Percentiles rank a stretch among this genome's conserved stretches.
Evolutionary conservation across 2,113 vertebrate genomes (phyloP).

Genomic region (Cygnus buccinator): DNA sequence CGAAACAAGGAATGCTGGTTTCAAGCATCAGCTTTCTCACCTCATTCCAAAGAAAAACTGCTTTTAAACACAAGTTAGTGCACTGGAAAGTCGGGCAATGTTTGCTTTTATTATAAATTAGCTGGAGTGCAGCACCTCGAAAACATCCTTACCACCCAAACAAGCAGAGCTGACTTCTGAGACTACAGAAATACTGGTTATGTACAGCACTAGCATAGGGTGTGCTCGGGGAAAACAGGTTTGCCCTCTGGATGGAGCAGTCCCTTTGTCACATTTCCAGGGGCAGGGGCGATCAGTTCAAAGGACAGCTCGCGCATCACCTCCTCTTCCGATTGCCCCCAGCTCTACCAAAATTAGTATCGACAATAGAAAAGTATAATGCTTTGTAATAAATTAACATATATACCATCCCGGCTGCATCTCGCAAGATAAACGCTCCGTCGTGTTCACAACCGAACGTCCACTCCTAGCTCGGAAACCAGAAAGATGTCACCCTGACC

Average conservation of each 20-base stretch:
- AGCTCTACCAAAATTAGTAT: neutral
- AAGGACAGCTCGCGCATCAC: neutral
- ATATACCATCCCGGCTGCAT: neutral
- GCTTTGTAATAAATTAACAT: constrained; percentile 61
- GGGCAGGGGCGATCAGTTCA: neutral
- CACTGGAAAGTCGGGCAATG: constrained; percentile 1
- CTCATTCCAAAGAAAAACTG: neutral
- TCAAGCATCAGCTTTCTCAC: neutral
- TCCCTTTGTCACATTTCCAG: neutral
- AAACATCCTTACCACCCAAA: constrained; percentile 27
- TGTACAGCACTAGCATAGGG: constrained; percentile 23
- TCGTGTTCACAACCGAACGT: neutral
- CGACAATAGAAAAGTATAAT: constrained; percentile 35
- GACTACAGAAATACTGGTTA: neutral
- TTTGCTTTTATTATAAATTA: constrained; percentile 63
- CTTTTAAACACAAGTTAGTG: neutral
- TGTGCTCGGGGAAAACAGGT: neutral
- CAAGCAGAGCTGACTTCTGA: constrained; percentile 44
- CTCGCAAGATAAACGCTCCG: neutral
- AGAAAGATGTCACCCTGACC: neutral
- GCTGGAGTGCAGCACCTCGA: neutral
- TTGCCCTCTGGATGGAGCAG: neutral
- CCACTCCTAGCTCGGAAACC: neutral
- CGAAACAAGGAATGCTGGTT: neutral
- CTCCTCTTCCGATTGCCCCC: neutral